These are phyloP conservation scores for Eupelmus urozonus DNA, from an alignment of 2,888 invertebrate species.

Conservation along the genomic window DNA sequence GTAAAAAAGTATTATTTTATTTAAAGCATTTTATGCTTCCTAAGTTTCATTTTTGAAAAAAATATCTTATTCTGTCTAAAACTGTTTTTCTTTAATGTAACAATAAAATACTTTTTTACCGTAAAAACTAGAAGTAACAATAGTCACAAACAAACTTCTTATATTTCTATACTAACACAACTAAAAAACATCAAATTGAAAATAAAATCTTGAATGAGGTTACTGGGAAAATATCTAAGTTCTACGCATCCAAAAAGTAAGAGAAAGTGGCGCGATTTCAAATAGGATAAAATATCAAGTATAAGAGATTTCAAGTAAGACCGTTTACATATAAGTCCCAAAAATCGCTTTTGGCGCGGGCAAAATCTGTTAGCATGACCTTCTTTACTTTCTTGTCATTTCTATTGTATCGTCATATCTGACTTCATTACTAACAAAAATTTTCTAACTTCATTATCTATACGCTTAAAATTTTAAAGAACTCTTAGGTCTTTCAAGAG, in stretches of 20 bases:
- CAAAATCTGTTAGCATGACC: conserved; percentile 63
- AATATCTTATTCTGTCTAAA: too few species aligned
- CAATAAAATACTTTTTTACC: too few species aligned
- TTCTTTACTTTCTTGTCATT: conserved; percentile 31
- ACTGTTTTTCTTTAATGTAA: too few species aligned
- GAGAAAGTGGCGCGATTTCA: conserved; percentile 55
- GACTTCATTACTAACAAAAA: conserved; percentile 25
- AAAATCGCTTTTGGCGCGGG: conserved; percentile 76
- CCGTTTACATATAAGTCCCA: conserved; percentile 66
- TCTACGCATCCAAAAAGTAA: conserved; percentile 22
- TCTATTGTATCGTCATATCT: conserved; percentile 23
- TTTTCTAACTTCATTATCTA: conserved; percentile 39
- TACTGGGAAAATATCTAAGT: background rate
- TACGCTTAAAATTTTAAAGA: conserved; percentile 55
- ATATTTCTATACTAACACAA: too few species aligned
- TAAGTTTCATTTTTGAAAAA: conserved; percentile 14
- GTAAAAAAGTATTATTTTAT: background rate
- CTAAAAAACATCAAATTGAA: too few species aligned
- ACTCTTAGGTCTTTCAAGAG: too few species aligned
- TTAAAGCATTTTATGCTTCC: conserved; percentile 17
- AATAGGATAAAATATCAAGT: conserved; percentile 54
- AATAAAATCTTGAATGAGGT: conserved; percentile 11
- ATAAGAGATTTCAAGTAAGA: conserved; percentile 60
- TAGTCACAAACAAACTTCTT: too few species aligned
- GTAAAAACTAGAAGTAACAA: too few species aligned